Evolutionary conservation across 2,888 invertebrate species (phyloP), one percentile per base, ranked within the genome.

Genomic region (Zele albiditarsus): DNA sequence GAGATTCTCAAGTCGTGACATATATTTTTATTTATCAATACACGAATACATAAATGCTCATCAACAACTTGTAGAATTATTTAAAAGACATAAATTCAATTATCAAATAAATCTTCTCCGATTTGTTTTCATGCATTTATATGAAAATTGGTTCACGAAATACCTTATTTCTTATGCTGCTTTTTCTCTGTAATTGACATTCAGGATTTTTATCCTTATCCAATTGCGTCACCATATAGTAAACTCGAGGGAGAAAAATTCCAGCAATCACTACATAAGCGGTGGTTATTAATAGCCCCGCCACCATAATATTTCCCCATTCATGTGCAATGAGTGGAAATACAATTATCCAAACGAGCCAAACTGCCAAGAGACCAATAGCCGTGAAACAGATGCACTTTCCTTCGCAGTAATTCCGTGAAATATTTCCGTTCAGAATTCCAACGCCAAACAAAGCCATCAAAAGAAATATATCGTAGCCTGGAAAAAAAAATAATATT

Each of bases 321-420:
- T 92, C 88, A 16, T 92, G 88, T 46, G 91, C 90, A 63, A 92
- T 91, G 60, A 92, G 84, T 0, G 91, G 90, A 71, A 93, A 90
- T 92, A 93, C 94, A 8, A 91, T 90, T 0, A 91, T 84, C 94
- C 94, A 94, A 28, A 92, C 89, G 3, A 86, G 81, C 89, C 89
- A 89, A 14, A 81, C 80, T 20, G 86, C 75, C 5, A 91, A 80
- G 1, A 92, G 86, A 28, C 92, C 91, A 25, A 93, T 86, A 23
- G 91, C 86, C 0, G 92, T 91, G 0, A 92, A 92, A 49, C 93
- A 87, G 77, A 89, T 88, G 57, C 86, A 90, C 67, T 89, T 87
- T 0, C 94, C 94, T 84, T 94, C 94, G 12, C 91, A 91, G 83
- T 94, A 94, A 85, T 94, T 94, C 33, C 94, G 90, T 80, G 93